These are phyloP conservation scores for Arrhopalites spinosus DNA, from an alignment of 2,888 invertebrate species.

Conservation along the genomic window DNA sequence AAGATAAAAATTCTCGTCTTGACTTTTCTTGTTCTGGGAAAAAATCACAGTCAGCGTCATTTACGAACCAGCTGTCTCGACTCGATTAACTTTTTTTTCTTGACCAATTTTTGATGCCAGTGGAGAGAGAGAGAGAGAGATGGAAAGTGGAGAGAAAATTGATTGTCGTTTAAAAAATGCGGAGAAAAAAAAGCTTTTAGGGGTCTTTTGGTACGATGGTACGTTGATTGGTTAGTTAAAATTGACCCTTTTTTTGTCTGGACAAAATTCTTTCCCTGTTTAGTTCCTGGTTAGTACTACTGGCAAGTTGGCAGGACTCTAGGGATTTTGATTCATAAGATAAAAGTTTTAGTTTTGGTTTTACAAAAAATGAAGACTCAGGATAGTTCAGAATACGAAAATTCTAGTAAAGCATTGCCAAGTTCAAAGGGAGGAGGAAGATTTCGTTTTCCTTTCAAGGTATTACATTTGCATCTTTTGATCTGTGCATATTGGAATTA, in stretches of 20 bases:
- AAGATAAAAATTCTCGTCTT: neutral
- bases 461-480: too few relatives aligned
- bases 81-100: neutral
- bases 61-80: neutral
- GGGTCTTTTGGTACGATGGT: neutral
- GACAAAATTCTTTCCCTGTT: neutral
- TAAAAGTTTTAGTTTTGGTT: neutral
- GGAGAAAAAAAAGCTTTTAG: conserved; percentile 2
- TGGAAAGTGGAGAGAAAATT: neutral
- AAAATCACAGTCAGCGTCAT: neutral
- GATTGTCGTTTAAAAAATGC: neutral
- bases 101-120: neutral
- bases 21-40: neutral
- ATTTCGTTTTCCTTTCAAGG: conserved; percentile 52
- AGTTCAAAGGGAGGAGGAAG: conserved; percentile 20
- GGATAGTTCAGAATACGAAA: conserved; percentile 7
- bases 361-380: conserved; percentile 30
- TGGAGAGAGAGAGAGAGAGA: neutral
- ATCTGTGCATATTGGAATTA: too few relatives aligned
- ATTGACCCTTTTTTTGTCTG: neutral
- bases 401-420: conserved; percentile 5
- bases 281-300: neutral
- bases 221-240: neutral
- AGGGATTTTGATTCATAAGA: neutral
- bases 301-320: neutral